Percentiles rank a stretch among this genome's conserved stretches.
Conservation (phyloP, 2,888 invertebrate genomes). For the Drosophila rubida region DNA sequence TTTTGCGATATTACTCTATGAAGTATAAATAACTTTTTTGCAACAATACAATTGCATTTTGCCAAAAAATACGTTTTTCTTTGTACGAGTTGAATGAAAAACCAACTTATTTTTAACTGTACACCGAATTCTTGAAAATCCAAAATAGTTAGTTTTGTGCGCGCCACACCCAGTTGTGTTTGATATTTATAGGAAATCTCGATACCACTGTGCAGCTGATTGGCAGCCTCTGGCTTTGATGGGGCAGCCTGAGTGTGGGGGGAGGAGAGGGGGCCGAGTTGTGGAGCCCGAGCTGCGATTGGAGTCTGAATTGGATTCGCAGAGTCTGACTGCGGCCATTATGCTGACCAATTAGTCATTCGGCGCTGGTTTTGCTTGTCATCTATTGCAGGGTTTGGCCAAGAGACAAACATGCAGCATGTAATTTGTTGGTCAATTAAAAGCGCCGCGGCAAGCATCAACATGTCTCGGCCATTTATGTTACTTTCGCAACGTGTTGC, state of each 20-base stretch:
- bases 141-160: too few species aligned
- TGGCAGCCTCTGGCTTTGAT: slow-evolving; percentile 17
- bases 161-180: neutral
- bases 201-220: slow-evolving; percentile 41
- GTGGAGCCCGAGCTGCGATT: slow-evolving; percentile 18
- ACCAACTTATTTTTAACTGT: too few species aligned
- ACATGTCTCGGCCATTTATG: slow-evolving; percentile 68
- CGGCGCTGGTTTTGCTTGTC: slow-evolving; percentile 73
- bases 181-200: slow-evolving; percentile 8
- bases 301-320: slow-evolving; percentile 22
- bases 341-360: slow-evolving; percentile 79
- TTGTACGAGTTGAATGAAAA: too few species aligned
- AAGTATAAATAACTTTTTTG: too few species aligned
- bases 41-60: too few species aligned
- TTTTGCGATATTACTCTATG: too few species aligned
- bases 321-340: slow-evolving; percentile 65
- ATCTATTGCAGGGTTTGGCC: slow-evolving; percentile 76
- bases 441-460: slow-evolving; percentile 72
- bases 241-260: slow-evolving; percentile 6
- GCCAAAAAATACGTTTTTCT: too few species aligned
- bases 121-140: neutral
- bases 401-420: slow-evolving; percentile 66
- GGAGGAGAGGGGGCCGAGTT: too few species aligned
- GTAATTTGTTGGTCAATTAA: slow-evolving; percentile 80
- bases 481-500: slow-evolving; percentile 58